phyloP scores from a whole-genome alignment of 2,113 vertebrate genomes.

The Polypterus senegalus region DNA sequence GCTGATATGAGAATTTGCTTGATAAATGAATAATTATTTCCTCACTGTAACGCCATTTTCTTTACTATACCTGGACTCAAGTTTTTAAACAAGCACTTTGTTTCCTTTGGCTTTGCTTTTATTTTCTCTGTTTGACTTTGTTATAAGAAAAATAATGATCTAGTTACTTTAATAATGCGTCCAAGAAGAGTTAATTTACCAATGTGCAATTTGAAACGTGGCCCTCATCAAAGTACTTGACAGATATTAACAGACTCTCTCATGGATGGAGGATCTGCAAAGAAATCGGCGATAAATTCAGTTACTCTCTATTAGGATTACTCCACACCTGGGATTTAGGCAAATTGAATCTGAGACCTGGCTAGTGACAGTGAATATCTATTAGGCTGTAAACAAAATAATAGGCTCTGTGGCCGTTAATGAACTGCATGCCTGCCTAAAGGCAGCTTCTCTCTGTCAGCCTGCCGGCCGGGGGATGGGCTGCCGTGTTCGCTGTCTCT shows the following conservation, averaged over 20 bases:
- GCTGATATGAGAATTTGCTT: too few relatives aligned
- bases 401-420: slow-evolving; percentile 51
- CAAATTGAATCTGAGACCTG: slow-evolving; percentile 64
- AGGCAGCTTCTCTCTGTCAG: neutral
- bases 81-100: too few relatives aligned
- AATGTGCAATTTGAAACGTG: slow-evolving; percentile 19
- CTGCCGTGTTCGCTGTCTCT: too few relatives aligned
- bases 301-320: slow-evolving; percentile 63
- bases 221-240: slow-evolving; percentile 10
- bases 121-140: too few relatives aligned
- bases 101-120: too few relatives aligned
- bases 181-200: slow-evolving; percentile 25
- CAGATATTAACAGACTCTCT: slow-evolving; percentile 18
- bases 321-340: slow-evolving; percentile 55
- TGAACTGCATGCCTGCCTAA: slow-evolving; percentile 41
- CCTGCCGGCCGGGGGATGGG: too few relatives aligned
- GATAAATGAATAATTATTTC: too few relatives aligned
- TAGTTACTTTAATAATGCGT: slow-evolving; percentile 23
- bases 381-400: slow-evolving; percentile 63
- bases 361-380: slow-evolving; percentile 65
- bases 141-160: too few relatives aligned
- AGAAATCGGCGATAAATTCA: slow-evolving; percentile 66
- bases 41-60: too few relatives aligned
- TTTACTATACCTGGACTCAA: too few relatives aligned
- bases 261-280: slow-evolving; percentile 31